Evolutionary conservation across 1,140 invertebrate species (phyloP).

Genomic region (Drosophila bipectinata): DNA sequence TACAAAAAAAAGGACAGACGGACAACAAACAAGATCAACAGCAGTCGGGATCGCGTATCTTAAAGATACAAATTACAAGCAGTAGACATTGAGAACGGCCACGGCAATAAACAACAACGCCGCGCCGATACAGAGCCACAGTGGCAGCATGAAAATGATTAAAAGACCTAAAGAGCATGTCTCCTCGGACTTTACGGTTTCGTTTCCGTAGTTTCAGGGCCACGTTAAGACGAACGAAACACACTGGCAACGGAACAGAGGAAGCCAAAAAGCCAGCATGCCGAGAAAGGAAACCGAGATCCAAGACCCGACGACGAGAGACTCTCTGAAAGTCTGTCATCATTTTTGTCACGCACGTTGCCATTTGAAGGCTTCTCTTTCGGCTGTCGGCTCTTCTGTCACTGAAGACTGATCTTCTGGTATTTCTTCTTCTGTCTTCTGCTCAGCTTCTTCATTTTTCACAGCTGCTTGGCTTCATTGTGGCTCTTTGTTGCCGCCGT

Average conservation of each 20-base stretch:
- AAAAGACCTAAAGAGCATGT: conserved; percentile 81
- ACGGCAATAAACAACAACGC: conserved; percentile 44
- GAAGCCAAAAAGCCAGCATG: conserved; percentile 26
- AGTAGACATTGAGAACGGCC: conserved; percentile 76
- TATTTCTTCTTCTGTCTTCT: conserved; percentile 19
- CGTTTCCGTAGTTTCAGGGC: conserved; percentile 57
- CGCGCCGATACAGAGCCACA: conserved; percentile 53
- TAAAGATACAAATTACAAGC: conserved; percentile 82
- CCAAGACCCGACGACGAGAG: neutral
- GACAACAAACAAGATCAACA: conserved; percentile 17
- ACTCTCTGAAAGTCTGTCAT: conserved; percentile 51
- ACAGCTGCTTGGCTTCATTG: conserved; percentile 39
- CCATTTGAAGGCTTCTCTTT: conserved; percentile 61
- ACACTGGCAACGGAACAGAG: conserved; percentile 30
- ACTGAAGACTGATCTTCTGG: conserved; percentile 28
- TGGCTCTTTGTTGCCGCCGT: conserved; percentile 30
- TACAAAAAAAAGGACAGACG: conserved; percentile 16
- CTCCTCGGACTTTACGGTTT: conserved; percentile 9
- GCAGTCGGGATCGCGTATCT: conserved; percentile 66
- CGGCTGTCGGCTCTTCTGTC: conserved; percentile 28
- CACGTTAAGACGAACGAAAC: conserved; percentile 44
- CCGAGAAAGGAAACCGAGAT: too few species aligned
- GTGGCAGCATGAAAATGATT: conserved; percentile 78
- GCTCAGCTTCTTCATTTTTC: conserved; percentile 36
- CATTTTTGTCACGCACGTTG: conserved; percentile 79